Conservation (phyloP, 2,888 invertebrate species). For the Achlya flavicornis region DNA sequence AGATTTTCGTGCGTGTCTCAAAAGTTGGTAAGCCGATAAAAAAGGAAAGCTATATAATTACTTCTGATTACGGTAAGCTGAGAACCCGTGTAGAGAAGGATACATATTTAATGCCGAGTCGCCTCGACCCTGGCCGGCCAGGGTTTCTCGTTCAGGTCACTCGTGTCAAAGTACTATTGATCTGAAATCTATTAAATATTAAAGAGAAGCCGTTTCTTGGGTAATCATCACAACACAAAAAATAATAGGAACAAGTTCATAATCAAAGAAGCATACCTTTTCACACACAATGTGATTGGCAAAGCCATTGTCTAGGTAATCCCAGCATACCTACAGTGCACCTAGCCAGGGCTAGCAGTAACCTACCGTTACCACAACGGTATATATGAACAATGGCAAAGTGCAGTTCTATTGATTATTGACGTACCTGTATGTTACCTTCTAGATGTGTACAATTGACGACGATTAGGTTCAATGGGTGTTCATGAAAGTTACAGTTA, state of each 20-base stretch:
- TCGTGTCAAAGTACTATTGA: conserved; percentile 37
- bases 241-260: too few species aligned
- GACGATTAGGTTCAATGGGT: neutral
- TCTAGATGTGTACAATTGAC: neutral
- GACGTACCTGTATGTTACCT: neutral
- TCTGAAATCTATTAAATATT: conserved; percentile 24
- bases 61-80: conserved; percentile 25
- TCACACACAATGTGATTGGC: neutral
- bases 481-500: neutral
- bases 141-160: conserved; percentile 25
- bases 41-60: too few species aligned
- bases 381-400: neutral
- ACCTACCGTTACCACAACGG: neutral
- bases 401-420: conserved; percentile 3
- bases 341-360: neutral
- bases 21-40: too few species aligned
- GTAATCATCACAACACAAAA: neutral
- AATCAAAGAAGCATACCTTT: too few species aligned
- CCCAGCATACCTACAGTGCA: neutral
- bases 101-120: conserved; percentile 28
- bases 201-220: neutral
- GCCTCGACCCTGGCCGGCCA: conserved; percentile 28
- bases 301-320: neutral
- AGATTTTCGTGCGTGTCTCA: too few species aligned
- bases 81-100: neutral